Evolutionary conservation across 2,888 invertebrate genomes (phyloP).

Genomic region (Tetragonula carbonaria): DNA sequence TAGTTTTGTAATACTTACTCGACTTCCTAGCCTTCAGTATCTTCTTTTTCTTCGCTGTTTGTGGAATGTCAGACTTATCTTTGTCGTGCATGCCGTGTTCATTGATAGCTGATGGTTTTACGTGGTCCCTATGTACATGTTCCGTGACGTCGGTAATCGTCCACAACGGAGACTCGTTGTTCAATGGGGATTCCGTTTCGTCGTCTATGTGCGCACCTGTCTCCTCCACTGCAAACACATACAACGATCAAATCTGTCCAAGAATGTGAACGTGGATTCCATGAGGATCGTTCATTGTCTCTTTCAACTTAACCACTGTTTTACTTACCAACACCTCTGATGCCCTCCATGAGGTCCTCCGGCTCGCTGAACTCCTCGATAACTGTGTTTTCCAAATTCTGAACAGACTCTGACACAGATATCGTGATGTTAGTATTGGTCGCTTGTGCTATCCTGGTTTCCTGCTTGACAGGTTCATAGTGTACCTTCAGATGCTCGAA

Average conservation of each 20-base stretch:
- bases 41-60: slow-evolving; percentile 79
- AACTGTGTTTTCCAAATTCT: slow-evolving; percentile 84
- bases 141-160: slow-evolving; percentile 74
- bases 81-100: slow-evolving; percentile 72
- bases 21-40: slow-evolving; percentile 70
- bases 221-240: slow-evolving; percentile 77
- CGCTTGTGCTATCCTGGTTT: slow-evolving; percentile 78
- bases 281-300: too few relatives aligned
- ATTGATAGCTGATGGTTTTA: slow-evolving; percentile 66
- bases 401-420: slow-evolving; percentile 73
- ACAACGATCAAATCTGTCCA: not conserved
- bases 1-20: slow-evolving; percentile 33
- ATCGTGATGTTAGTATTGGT: slow-evolving; percentile 81
- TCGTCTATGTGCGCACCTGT: slow-evolving; percentile 83
- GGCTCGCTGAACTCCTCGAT: slow-evolving; percentile 93
- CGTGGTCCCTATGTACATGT: slow-evolving; percentile 65
- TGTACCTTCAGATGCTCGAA: slow-evolving; percentile 91
- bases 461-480: slow-evolving; percentile 81
- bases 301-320: not conserved
- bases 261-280: not conserved
- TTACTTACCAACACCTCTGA: slow-evolving; percentile 90
- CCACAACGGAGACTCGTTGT: slow-evolving; percentile 77
- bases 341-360: slow-evolving; percentile 94
- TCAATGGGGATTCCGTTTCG: slow-evolving; percentile 79
- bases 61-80: slow-evolving; percentile 74